phyloP scores from a whole-genome alignment of 1,140 invertebrate genomes.

The Aphelenchoides fujianensis region DNA sequence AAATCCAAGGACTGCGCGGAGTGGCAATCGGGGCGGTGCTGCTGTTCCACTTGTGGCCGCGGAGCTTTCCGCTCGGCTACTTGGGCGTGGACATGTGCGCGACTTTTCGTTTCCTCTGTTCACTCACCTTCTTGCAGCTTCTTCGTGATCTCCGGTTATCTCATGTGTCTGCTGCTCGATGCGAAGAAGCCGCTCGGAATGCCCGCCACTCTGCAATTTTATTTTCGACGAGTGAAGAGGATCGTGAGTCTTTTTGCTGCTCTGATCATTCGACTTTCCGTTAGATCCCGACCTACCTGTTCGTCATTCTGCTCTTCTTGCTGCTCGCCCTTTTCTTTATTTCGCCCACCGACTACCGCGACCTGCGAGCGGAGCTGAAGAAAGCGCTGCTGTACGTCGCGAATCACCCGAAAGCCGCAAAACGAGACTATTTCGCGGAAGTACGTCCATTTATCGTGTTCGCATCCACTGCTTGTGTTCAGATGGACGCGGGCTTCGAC shows the following conservation, averaged over 20 bases:
- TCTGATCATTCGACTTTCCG: too few species aligned
- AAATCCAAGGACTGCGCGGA: conserved; percentile 1
- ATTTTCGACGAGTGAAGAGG: neutral
- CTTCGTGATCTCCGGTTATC: neutral
- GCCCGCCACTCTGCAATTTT: neutral
- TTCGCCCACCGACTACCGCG: neutral
- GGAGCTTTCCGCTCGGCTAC: neutral
- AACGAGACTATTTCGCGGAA: neutral
- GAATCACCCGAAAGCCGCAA: neutral
- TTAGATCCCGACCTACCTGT: neutral
- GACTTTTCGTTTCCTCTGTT: too few species aligned
- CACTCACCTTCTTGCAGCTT: too few species aligned
- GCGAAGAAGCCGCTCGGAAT: neutral
- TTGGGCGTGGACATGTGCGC: conserved; percentile 22
- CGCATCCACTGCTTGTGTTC: too few species aligned
- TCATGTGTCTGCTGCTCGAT: neutral
- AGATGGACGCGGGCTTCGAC: neutral
- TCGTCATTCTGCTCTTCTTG: neutral
- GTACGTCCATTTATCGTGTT: too few species aligned
- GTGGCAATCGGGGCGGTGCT: neutral
- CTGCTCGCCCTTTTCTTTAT: neutral
- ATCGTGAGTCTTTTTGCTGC: too few species aligned
- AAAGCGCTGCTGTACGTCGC: neutral
- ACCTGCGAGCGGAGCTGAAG: neutral
- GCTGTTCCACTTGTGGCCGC: conserved; percentile 10